Evolutionary conservation across 2,888 invertebrate species (phyloP).

Genomic region (Sminthurinus aureus): DNA sequence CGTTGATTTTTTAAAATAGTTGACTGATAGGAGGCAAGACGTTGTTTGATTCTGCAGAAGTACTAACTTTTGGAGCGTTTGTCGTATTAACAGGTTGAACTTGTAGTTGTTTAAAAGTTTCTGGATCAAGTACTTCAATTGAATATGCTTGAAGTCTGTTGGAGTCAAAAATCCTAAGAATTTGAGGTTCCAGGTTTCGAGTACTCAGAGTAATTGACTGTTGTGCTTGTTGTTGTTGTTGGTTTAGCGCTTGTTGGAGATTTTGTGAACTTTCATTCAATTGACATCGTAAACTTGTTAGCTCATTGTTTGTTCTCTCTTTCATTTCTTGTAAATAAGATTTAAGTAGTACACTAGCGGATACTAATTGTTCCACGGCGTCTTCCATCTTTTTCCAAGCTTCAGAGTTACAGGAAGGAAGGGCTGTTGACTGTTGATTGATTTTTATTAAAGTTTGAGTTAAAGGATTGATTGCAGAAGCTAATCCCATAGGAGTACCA

Average conservation of each 20-base stretch:
- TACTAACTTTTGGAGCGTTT: constrained; percentile 37
- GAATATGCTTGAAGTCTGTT: constrained; percentile 59
- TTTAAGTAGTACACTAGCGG: constrained; percentile 57
- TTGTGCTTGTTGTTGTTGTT: constrained; percentile 49
- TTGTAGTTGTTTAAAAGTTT: constrained; percentile 56
- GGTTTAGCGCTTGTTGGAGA: constrained; percentile 48
- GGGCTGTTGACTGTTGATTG: constrained; percentile 52
- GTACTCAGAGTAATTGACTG: constrained; percentile 56
- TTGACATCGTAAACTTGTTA: constrained; percentile 57
- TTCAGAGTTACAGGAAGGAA: constrained; percentile 54
- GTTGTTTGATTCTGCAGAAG: constrained; percentile 15
- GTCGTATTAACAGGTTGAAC: constrained; percentile 7
- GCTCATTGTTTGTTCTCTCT: constrained; percentile 56
- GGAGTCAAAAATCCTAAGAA: constrained; percentile 59
- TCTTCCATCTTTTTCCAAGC: constrained; percentile 60
- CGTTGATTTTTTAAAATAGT: constrained; percentile 37
- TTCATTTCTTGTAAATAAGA: constrained; percentile 58
- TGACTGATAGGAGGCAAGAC: constrained; percentile 42
- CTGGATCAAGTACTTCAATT: constrained; percentile 60
- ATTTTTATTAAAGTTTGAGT: constrained; percentile 56
- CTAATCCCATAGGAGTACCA: constrained; percentile 52
- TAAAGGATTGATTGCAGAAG: constrained; percentile 53
- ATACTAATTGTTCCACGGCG: constrained; percentile 58
- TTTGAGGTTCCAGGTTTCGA: constrained; percentile 56
- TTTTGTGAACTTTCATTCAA: constrained; percentile 51